Percentiles rank a stretch among this genome's conserved stretches.
phyloP scores from a whole-genome alignment of 2,797 vertebrate species.

The Enteromius trimaculatus region DNA sequence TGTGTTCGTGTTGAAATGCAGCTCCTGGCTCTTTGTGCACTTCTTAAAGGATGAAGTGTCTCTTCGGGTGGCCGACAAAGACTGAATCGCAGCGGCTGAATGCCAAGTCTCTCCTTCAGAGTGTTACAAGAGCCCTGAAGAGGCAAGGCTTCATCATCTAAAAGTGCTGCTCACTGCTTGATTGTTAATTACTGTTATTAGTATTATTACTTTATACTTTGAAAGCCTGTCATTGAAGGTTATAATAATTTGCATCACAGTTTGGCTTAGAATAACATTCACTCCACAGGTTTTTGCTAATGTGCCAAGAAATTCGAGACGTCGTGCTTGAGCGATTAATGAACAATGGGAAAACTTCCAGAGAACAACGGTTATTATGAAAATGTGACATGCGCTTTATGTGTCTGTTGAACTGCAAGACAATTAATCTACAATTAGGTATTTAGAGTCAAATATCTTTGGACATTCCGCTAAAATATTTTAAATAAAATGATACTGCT shows the following conservation, averaged over 20 bases:
- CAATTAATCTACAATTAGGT: not conserved
- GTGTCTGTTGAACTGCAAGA: not conserved
- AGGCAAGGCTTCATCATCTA: not conserved
- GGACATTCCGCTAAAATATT: not conserved
- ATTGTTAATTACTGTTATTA: slow-evolving; percentile 31
- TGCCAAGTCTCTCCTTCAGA: slow-evolving; percentile 23
- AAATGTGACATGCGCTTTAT: not conserved
- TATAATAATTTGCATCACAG: slow-evolving; percentile 7
- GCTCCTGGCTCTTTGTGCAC: not conserved
- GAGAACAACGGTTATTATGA: not conserved
- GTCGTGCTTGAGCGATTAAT: not conserved
- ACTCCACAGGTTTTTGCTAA: not conserved
- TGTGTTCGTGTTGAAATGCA: not conserved
- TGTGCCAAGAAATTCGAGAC: slow-evolving; percentile 15
- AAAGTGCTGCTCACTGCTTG: slow-evolving; percentile 3
- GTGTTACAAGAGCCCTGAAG: not conserved
- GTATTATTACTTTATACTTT: slow-evolving; percentile 3
- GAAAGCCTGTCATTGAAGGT: slow-evolving; percentile 1
- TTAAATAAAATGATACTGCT: not conserved
- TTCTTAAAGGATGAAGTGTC: slow-evolving; percentile 30
- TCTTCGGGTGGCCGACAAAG: slow-evolving; percentile 18
- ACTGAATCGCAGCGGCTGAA: not conserved
- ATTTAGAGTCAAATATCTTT: slow-evolving; percentile 2
- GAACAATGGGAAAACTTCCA: not conserved
- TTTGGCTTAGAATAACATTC: not conserved